Evolutionary conservation across 2,797 vertebrate genomes (phyloP).

Genomic region (Syndactyla subalaris): DNA sequence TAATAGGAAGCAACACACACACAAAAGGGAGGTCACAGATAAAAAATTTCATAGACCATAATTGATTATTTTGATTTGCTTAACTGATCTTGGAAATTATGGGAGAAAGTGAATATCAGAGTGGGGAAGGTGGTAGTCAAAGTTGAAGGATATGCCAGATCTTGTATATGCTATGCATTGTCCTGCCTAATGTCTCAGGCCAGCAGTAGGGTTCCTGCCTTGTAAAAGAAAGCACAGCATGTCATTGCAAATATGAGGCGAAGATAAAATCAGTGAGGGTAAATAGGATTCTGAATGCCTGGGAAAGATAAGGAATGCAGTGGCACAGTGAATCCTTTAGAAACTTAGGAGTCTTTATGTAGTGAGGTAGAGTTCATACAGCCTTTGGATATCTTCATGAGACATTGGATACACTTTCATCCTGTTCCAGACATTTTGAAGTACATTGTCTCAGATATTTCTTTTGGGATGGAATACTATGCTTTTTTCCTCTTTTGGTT

Average conservation of each 20-base stretch:
- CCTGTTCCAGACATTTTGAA: background rate
- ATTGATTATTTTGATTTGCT: slow-evolving; percentile 72
- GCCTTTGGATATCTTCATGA: background rate
- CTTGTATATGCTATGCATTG: background rate
- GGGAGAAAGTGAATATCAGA: slow-evolving; percentile 14
- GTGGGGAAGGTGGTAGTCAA: background rate
- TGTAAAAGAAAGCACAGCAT: background rate
- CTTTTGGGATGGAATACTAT: background rate
- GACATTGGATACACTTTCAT: background rate
- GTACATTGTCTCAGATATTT: background rate
- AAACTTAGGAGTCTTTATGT: background rate
- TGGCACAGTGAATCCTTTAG: background rate
- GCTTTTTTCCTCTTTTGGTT: background rate
- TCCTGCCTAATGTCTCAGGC: background rate
- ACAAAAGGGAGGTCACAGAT: slow-evolving; percentile 60
- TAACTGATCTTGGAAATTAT: slow-evolving; percentile 62
- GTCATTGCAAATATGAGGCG: background rate
- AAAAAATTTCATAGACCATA: slow-evolving; percentile 57
- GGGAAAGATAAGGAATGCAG: background rate
- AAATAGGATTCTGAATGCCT: background rate
- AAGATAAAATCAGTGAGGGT: background rate
- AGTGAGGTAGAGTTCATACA: background rate
- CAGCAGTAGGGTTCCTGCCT: fast-evolving
- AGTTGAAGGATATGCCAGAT: background rate
- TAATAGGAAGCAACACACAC: slow-evolving; percentile 68